A percentile compares a stretch with the other conserved stretches of the same genome.
Conservation (phyloP, 2,888 invertebrate genomes). For the Malacosoma neustria region DNA sequence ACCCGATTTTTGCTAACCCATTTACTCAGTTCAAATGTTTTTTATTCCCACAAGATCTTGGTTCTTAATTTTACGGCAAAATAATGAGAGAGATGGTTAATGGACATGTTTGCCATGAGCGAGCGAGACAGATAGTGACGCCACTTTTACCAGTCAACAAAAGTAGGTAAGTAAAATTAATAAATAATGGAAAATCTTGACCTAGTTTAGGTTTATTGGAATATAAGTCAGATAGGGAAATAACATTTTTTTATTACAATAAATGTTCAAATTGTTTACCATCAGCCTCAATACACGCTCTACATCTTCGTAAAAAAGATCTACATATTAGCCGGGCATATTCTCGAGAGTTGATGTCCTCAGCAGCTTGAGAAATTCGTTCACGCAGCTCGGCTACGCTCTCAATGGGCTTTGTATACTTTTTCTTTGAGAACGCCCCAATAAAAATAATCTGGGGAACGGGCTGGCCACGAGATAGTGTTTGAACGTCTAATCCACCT, state of each 20-base stretch:
- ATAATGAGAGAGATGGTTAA: no score
- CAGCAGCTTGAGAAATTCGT: constrained; percentile 9
- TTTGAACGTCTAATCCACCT: constrained; percentile 6
- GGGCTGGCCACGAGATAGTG: constrained; percentile 4
- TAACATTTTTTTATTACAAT: constrained; percentile 5
- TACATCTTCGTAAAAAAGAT: constrained; percentile 10
- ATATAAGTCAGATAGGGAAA: constrained; percentile 7
- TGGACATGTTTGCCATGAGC: no score
- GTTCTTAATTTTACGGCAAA: no score
- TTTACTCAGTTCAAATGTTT: no score
- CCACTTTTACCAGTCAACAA: no score
- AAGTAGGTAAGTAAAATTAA: no score
- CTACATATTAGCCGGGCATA: constrained; percentile 8
- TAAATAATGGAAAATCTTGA: no score
- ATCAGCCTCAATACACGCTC: constrained; percentile 6
- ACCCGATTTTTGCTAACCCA: no score
- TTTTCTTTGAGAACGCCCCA: constrained; percentile 6
- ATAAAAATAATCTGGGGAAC: constrained; percentile 6
- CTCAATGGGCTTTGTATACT: constrained; percentile 7
- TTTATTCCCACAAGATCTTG: no score
- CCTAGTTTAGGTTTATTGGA: constrained; percentile 4
- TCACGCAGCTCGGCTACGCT: constrained; percentile 7
- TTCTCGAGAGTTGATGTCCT: constrained; percentile 8
- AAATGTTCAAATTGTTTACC: constrained; percentile 8
- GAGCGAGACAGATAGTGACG: no score